phyloP scores from a whole-genome alignment of 2,113 vertebrate genomes.

The Pyxicephalus adspersus region DNA sequence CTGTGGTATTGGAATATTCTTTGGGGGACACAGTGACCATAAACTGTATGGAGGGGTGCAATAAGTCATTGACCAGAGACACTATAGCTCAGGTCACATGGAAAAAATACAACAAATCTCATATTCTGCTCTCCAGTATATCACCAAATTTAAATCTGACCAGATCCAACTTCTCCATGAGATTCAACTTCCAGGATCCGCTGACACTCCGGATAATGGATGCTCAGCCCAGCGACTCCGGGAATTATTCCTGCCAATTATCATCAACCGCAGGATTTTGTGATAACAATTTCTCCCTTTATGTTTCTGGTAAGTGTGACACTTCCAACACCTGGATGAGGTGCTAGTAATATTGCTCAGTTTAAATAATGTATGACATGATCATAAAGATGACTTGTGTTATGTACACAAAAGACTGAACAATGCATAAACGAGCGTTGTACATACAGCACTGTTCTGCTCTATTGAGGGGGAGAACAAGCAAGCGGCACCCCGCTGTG shows the following conservation, averaged over 20 bases:
- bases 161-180: background rate
- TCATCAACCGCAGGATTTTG: background rate
- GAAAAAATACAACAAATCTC: slow-evolving; percentile 3
- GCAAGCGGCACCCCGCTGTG: too few relatives aligned
- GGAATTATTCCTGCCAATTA: background rate
- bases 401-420: too few relatives aligned
- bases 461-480: too few relatives aligned
- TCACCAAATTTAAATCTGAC: too few relatives aligned
- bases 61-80: background rate
- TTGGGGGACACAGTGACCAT: slow-evolving; percentile 19
- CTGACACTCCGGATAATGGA: background rate
- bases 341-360: too few relatives aligned
- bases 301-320: slow-evolving; percentile 24
- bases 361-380: too few relatives aligned
- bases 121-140: background rate
- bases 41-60: background rate
- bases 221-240: background rate
- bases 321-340: too few relatives aligned
- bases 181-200: background rate
- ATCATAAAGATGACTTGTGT: too few relatives aligned
- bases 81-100: background rate
- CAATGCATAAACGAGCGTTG: too few relatives aligned
- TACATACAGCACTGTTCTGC: too few relatives aligned
- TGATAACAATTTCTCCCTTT: background rate
- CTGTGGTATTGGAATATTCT: background rate